phyloP scores from a whole-genome alignment of 2,888 invertebrate genomes.

The Campoplex capitator region DNA sequence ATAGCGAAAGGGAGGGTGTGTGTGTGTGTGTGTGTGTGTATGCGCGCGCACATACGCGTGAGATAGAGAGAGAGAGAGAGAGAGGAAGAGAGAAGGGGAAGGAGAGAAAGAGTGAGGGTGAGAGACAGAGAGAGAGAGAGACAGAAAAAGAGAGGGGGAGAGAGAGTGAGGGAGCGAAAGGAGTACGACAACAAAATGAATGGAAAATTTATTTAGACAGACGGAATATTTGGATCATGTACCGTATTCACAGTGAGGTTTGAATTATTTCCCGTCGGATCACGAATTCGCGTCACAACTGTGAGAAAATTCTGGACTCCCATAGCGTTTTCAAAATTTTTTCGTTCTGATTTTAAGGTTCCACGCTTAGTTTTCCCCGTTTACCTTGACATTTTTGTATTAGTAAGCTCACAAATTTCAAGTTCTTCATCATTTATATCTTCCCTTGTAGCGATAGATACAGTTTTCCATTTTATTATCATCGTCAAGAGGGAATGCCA shows the following conservation, averaged over 20 bases:
- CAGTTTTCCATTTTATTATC: neutral
- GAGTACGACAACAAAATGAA: conserved; percentile 19
- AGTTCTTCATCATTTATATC: neutral
- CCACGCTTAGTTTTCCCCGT: conserved; percentile 22
- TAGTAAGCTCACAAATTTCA: conserved; percentile 3
- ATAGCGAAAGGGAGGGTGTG: conserved; percentile 14
- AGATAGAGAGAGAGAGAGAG: too few relatives aligned
- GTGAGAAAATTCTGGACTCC: conserved; percentile 65
- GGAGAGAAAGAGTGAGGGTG: too few relatives aligned
- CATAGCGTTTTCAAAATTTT: conserved; percentile 42
- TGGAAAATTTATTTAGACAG: conserved; percentile 6
- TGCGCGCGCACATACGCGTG: too few relatives aligned
- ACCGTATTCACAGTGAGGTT: conserved; percentile 68
- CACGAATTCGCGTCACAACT: conserved; percentile 53
- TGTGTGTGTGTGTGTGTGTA: too few relatives aligned
- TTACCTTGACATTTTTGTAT: neutral
- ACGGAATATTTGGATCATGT: conserved; percentile 40
- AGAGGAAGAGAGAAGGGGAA: too few relatives aligned
- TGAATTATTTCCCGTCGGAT: conserved; percentile 68
- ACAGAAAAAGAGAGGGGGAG: too few relatives aligned
- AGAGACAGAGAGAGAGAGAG: too few relatives aligned
- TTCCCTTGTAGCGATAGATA: neutral
- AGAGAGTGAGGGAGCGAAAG: neutral
- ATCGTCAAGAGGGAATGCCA: neutral
- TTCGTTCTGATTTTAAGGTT: conserved; percentile 52